Conservation (phyloP, 2,797 vertebrate genomes). For the Cossypha niveicapilla region DNA sequence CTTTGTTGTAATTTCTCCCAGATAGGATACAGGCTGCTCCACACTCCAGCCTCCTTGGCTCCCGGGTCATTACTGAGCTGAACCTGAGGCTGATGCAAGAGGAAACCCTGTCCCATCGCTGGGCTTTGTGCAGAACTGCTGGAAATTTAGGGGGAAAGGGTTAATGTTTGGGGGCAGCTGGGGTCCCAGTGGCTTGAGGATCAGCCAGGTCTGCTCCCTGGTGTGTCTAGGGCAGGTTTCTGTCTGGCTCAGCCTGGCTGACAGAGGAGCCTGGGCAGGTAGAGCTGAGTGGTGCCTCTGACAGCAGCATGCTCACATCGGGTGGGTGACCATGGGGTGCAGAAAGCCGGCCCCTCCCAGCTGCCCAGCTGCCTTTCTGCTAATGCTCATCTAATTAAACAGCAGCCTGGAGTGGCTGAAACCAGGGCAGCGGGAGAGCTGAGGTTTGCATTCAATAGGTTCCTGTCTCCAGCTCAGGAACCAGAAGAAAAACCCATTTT, state of each 20-base stretch:
- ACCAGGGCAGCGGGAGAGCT: conserved; percentile 31
- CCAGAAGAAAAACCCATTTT: conserved; percentile 28
- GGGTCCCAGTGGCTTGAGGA: neutral
- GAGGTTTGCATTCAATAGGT: neutral
- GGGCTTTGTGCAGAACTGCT: neutral
- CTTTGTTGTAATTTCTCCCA: conserved; percentile 39
- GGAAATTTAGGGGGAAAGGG: neutral
- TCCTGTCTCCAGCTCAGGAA: neutral
- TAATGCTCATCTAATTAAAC: conserved; percentile 11
- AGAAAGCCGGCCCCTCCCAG: neutral
- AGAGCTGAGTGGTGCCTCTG: conserved; percentile 30
- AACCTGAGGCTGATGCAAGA: neutral
- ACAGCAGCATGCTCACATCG: conserved; percentile 56
- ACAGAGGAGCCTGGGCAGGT: conserved; percentile 14
- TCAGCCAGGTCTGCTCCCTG: conserved; percentile 68
- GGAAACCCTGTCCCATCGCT: neutral
- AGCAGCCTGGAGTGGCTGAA: conserved; percentile 34
- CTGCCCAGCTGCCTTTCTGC: conserved; percentile 17
- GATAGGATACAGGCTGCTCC: neutral
- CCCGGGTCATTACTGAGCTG: neutral
- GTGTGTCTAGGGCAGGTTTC: conserved; percentile 27
- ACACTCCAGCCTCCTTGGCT: neutral
- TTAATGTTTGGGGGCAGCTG: neutral
- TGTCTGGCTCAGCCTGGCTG: conserved; percentile 43
- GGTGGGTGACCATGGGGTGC: conserved; percentile 24